A percentile compares a stretch with the other conserved stretches of the same genome.
These are phyloP conservation scores for Trinorchestia longiramus DNA, from an alignment of 1,140 invertebrate species.

Conservation along the genomic window DNA sequence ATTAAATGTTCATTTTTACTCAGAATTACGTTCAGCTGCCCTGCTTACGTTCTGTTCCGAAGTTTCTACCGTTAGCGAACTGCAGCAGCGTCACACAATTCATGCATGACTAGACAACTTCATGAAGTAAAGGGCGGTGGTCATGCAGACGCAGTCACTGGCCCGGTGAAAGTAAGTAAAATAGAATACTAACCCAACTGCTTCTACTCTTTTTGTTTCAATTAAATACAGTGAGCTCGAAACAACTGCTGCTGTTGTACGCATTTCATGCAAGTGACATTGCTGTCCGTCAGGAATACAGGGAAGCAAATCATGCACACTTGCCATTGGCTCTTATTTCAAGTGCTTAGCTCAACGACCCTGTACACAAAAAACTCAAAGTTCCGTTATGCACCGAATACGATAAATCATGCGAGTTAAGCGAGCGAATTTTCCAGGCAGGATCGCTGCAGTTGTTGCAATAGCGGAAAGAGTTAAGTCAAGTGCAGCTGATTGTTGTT, in stretches of 20 bases:
- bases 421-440: not conserved
- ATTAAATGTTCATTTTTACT: not conserved
- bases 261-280: too few relatives aligned
- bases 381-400: not conserved
- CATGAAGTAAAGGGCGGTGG: not conserved
- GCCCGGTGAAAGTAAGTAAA: constrained; percentile 5
- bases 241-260: not conserved
- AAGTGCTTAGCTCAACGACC: not conserved
- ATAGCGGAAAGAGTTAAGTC: not conserved
- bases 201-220: not conserved
- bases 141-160: not conserved
- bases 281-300: not conserved
- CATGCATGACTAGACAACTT: not conserved
- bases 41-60: too few relatives aligned
- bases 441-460: not conserved
- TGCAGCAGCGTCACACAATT: not conserved
- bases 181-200: not conserved
- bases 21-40: too few relatives aligned
- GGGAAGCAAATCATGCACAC: not conserved
- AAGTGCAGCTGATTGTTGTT: not conserved
- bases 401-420: not conserved
- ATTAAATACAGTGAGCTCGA: not conserved
- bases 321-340: not conserved
- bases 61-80: too few relatives aligned
- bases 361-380: not conserved